A percentile compares a stretch with the other conserved stretches of the same genome.
Evolutionary conservation across 2,113 vertebrate species (phyloP).

Genomic region (Suricata suricatta): DNA sequence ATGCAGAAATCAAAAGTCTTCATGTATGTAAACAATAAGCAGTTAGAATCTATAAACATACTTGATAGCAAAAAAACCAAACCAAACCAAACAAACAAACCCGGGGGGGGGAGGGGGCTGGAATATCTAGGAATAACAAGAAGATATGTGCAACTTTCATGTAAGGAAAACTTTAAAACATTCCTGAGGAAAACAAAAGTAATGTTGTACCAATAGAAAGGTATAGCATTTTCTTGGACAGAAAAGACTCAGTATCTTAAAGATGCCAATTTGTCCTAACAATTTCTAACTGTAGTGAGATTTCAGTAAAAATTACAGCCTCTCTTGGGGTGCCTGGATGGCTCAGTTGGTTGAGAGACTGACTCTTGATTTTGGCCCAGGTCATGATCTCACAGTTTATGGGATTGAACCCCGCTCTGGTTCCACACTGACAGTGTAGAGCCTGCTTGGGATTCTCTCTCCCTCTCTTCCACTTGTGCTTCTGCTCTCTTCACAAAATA

Average conservation of each 20-base stretch:
- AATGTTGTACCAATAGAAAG: neutral
- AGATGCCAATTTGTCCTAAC: constrained; percentile 6
- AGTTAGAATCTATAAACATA: constrained; percentile 14
- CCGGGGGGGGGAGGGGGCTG: no score
- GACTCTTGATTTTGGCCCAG: no score
- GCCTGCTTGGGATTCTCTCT: no score
- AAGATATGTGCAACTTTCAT: constrained; percentile 12
- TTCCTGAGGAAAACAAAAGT: constrained; percentile 1
- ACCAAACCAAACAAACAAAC: neutral
- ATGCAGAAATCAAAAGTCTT: constrained; percentile 27
- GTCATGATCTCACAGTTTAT: no score
- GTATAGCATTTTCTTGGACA: neutral
- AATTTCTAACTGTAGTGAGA: constrained; percentile 41
- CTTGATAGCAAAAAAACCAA: constrained; percentile 17
- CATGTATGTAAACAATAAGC: neutral
- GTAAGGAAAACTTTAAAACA: constrained; percentile 21
- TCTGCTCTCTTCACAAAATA: no score
- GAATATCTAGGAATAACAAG: neutral
- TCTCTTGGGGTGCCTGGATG: no score
- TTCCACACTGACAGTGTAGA: no score
- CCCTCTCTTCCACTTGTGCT: no score
- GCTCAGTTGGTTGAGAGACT: no score
- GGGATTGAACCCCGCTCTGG: no score
- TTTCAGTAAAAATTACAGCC: constrained; percentile 45
- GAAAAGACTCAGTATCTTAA: constrained; percentile 26